Base-by-base conservation (phyloP, 64 coral and sea anemone genomes). In the Stylophora pistillata region DNA sequence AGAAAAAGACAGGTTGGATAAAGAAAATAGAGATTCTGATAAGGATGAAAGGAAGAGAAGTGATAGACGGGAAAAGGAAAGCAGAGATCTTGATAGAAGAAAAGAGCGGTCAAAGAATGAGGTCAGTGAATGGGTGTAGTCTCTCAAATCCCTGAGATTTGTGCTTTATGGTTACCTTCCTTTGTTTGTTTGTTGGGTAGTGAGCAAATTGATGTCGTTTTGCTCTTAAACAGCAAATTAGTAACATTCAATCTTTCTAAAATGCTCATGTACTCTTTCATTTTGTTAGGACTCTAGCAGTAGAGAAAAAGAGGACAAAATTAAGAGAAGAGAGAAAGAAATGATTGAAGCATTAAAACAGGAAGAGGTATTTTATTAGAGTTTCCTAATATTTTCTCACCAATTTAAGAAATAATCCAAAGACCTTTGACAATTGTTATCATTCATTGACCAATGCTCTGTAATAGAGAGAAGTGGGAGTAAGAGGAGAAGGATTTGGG, bases 351-450 rank as follows among this genome's bases (percentile, higher is more conserved):
- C 89, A 11, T 69, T 82, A 53, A 82, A 82, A 85, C 15, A 91
- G 32, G 89, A 91, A 85, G 89, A 91, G 78, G 89, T 89, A 76
- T 17, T 13, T 16, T n/a, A n/a, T n/a, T n/a, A n/a, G n/a, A 86
- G 21, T 47, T 4, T 53, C 18, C 4, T 18, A 68, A 68, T 26
- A 23, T 64, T 21, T 64, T 25, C 26, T 68, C 23, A 25, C 64
- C 64, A 25, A 15, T 12, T 68, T 10, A 25, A 26, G 64, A n/a
- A 66, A 10, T 23, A 3, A n/a, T 0, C 23, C 64, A n/a, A 11
- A 25, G 10, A 56, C 9, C 23, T 56, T 78, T 47, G 7, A 47
- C 37, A 47, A 47, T 47, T 47, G 37, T 0, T 4, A 47, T 47
- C 7, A 47, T 47, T 47, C 37, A 47, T 47, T 0, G 37, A 47